Base-by-base conservation (phyloP, 2,888 invertebrate species). In the Halictus ligatus region DNA sequence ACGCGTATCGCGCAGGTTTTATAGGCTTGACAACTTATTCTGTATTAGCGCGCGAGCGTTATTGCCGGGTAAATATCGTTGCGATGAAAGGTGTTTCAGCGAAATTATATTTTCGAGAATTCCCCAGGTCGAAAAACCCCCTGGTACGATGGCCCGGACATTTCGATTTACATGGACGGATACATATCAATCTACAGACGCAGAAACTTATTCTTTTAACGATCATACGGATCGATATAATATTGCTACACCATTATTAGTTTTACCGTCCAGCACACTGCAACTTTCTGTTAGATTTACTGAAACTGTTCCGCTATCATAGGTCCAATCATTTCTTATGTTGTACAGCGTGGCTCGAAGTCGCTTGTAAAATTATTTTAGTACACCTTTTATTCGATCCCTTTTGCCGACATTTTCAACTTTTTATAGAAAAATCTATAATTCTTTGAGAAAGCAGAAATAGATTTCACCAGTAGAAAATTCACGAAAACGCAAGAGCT, bases 1-100 rank as follows among this genome's bases (percentile, higher is more conserved):
- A 77, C 40, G 46, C 58, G 29, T 54, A 21, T 50, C 29, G 13
- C n/a, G 25, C 7, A 15, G n/a, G 15, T 54, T 74, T 78, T 74
- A 43, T 50, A 58, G 18, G 35, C 25, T 54, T n/a, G 76, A 35
- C 64, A 67, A 29, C 18, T 75, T 81, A 67, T 73, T 58, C 67
- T 58, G 60, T 64, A 15, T 29, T 29, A 43, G 25, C 43, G 48
- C 29, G 4, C 29, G 25, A 40, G 25, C 67, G 40, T 50, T 50
- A 78, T 18, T 25, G 54, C 4, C 8, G 71, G 21, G 15, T 64
- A 21, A 78, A 25, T 40, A 40, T 7, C 5, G 12, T 43, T 10
- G n/a, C 12, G 50, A 43, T n/a, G n/a, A 25, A 54, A n/a, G 54
- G 54, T 10, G 54, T n/a, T n/a, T 10, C 54, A 18, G 25, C 5